A percentile compares a stretch with the other conserved stretches of the same genome.
These are phyloP conservation scores for Emydura subglobosa DNA, from an alignment of 2,113 vertebrate genomes.

Conservation along the genomic window DNA sequence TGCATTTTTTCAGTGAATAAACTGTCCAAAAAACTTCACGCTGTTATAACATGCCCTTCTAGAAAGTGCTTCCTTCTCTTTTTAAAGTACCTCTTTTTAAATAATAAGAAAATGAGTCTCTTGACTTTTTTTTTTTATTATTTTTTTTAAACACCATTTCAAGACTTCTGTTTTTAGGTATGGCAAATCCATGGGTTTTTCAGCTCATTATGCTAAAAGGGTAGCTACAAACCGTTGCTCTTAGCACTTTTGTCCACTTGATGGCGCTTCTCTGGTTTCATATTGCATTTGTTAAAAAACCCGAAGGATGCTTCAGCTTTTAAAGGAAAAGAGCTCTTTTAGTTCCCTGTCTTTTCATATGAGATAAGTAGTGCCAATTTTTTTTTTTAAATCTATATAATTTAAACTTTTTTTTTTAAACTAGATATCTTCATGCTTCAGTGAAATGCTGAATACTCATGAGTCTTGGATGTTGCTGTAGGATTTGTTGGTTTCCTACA, in stretches of 20 bases:
- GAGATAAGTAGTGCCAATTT: neutral
- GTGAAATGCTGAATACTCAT: neutral
- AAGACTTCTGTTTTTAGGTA: neutral
- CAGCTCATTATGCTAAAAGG: neutral
- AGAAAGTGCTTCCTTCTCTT: neutral
- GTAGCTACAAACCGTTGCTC: neutral
- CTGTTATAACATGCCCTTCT: neutral
- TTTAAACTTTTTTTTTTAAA: neutral
- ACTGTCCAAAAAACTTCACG: neutral
- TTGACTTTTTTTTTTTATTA: neutral
- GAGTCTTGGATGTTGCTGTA: neutral
- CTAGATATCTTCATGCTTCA: neutral
- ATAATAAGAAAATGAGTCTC: neutral
- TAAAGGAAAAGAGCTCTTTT: neutral
- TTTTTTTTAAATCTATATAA: neutral
- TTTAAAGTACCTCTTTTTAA: neutral
- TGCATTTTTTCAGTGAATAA: neutral
- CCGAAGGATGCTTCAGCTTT: neutral
- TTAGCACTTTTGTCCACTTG: neutral
- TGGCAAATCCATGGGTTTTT: neutral
- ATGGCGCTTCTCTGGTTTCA: neutral
- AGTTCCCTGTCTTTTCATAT: neutral
- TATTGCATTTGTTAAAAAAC: neutral
- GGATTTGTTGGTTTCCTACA: neutral
- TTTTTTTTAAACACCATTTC: neutral